A percentile compares a stretch with the other conserved stretches of the same genome.
Evolutionary conservation across 2,888 invertebrate species (phyloP).

Genomic region (Oasisia sp.): DNA sequence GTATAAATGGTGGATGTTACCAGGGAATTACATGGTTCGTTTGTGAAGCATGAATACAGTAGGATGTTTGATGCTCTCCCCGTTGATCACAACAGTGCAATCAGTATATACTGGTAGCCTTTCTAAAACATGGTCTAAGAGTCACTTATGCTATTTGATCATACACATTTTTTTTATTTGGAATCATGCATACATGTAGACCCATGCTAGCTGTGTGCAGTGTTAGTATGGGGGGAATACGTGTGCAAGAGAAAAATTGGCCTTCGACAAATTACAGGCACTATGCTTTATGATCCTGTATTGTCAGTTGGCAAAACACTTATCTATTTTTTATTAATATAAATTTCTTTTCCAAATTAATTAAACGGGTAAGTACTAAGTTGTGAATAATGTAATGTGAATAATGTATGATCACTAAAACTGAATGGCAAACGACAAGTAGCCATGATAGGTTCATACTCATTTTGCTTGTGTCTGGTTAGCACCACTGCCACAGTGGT

Average conservation of each 20-base stretch:
- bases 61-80: too few species aligned
- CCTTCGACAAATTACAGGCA: background rate
- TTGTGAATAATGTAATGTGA: background rate
- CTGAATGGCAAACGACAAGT: background rate
- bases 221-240: slow-evolving; percentile 17
- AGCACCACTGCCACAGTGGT: background rate
- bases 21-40: too few species aligned
- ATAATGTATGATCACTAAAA: background rate
- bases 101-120: too few species aligned
- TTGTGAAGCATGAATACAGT: too few species aligned
- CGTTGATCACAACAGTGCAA: too few species aligned
- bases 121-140: too few species aligned
- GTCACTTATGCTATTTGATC: too few species aligned
- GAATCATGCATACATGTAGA: background rate
- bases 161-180: too few species aligned
- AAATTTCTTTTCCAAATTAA: background rate
- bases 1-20: too few species aligned
- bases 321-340: too few species aligned
- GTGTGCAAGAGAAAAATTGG: background rate
- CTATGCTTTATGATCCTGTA: background rate
- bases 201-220: background rate
- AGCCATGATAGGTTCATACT: background rate
- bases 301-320: background rate
- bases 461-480: background rate
- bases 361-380: background rate